These are phyloP conservation scores for Halcyon malimbica DNA, from an alignment of 2,113 vertebrate genomes.

Conservation along the genomic window DNA sequence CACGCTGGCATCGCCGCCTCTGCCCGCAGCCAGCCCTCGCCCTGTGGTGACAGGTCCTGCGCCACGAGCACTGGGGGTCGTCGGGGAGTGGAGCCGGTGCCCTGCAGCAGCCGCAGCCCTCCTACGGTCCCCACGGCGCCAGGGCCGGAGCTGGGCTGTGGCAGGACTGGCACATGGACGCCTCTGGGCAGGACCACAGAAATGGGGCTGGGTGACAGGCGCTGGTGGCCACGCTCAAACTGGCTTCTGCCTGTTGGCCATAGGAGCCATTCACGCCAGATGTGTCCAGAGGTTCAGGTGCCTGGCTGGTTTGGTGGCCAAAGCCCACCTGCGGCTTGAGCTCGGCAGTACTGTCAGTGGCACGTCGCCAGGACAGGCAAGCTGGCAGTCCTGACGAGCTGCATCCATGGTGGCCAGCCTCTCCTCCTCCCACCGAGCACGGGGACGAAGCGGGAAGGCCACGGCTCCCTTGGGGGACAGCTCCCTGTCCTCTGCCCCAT, in stretches of 20 bases:
- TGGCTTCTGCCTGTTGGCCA: neutral
- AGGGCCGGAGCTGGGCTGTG: neutral
- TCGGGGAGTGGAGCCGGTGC: rapidly evolving
- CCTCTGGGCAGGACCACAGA: rapidly evolving
- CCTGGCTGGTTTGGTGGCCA: neutral
- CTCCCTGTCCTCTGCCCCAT: rapidly evolving
- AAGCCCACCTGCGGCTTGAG: rapidly evolving
- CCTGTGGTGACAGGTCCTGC: neutral
- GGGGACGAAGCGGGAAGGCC: rapidly evolving
- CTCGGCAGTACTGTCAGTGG: neutral
- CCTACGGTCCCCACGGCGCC: rapidly evolving
- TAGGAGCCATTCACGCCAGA: neutral
- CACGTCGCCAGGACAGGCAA: neutral
- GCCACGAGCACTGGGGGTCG: neutral
- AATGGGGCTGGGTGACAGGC: neutral
- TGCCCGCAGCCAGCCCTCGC: neutral
- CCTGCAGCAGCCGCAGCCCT: neutral
- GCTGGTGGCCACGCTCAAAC: rapidly evolving
- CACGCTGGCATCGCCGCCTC: neutral
- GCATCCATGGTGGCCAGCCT: rapidly evolving
- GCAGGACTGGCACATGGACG: neutral
- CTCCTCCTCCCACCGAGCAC: rapidly evolving
- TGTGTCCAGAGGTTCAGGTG: neutral
- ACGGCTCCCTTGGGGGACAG: rapidly evolving
- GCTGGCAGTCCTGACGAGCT: neutral